Evolutionary conservation across 2,888 invertebrate species (phyloP).

Genomic region (Diarsia rubi): DNA sequence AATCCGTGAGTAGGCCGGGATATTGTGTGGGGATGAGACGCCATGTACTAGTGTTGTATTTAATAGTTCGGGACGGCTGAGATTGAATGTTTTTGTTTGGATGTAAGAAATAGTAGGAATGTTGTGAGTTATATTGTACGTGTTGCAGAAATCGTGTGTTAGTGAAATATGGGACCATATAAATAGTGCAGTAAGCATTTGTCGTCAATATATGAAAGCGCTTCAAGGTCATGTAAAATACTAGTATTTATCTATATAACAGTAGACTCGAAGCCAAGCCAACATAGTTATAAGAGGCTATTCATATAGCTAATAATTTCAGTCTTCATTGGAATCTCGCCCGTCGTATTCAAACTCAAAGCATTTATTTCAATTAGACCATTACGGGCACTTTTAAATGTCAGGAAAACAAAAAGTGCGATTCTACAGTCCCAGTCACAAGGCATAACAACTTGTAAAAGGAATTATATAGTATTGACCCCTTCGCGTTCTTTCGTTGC

Average conservation of each 20-base stretch:
- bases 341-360: background rate
- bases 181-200: background rate
- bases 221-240: background rate
- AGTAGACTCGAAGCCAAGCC: background rate
- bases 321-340: background rate
- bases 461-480: too few relatives aligned
- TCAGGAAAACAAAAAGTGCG: too few relatives aligned
- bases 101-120: conserved; percentile 8
- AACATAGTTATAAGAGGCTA: background rate
- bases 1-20: conserved; percentile 46
- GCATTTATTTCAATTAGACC: too few relatives aligned
- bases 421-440: too few relatives aligned
- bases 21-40: conserved; percentile 32
- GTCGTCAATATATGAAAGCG: background rate
- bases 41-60: conserved; percentile 51
- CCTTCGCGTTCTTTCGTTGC: too few relatives aligned
- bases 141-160: background rate
- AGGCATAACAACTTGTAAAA: too few relatives aligned
- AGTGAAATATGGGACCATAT: background rate
- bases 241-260: background rate
- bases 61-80: conserved; percentile 25
- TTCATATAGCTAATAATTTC: background rate
- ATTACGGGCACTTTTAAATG: too few relatives aligned
- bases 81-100: conserved; percentile 38
- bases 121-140: background rate